Evolutionary conservation across 1,140 invertebrate species (phyloP), one percentile per base, ranked within the genome.

Genomic region (Planococcus citri): DNA sequence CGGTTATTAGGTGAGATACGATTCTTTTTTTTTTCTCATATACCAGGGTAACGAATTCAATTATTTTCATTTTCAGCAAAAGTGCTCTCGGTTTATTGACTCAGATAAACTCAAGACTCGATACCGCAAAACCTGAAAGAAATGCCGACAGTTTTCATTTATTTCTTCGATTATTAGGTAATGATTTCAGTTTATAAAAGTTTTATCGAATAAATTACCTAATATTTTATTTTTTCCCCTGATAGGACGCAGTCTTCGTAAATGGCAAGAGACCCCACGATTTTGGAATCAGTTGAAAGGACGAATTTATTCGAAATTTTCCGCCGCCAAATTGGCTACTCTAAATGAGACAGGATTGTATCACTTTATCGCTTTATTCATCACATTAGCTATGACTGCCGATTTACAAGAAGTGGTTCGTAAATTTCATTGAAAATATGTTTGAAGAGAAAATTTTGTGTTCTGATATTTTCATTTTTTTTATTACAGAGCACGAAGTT

Each of bases 241-340:
- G n/a, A 25, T 24, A 22, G 60, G 60, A 24, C 21, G 60, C 10
- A 64, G 25, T 20, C 24, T 69, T 4, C 27, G 38, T 17, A 69
- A 41, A 51, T 41, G 29, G 22, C 33, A 57, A 22, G 68, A 69
- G 9, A 69, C 33, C 1, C 20, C 29, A 12, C 33, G 79, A 72
- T 73, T 77, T 74, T 82, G 79, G 80, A 80, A 80, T 72, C 80
- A 81, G 72, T 76, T 82, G 10, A 79, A 79, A 74, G 78, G 80
- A 6, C 74, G 80, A 70, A 76, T 82, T 61, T 82, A 78, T 72
- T 79, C 79, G 0, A 82, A 81, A 74, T 78, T 82, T 64, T 78
- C 80, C 0, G 77, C 78, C 21, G 75, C 73, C 14, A 82, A 81
- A 76, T 73, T 82, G 8, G 70, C 76, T 57, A 77, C 78, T 70